Percentiles rank a stretch among this genome's conserved stretches.
phyloP scores from a whole-genome alignment of 92 coral and sea anemone species.

The Plumapathes pennacea region DNA sequence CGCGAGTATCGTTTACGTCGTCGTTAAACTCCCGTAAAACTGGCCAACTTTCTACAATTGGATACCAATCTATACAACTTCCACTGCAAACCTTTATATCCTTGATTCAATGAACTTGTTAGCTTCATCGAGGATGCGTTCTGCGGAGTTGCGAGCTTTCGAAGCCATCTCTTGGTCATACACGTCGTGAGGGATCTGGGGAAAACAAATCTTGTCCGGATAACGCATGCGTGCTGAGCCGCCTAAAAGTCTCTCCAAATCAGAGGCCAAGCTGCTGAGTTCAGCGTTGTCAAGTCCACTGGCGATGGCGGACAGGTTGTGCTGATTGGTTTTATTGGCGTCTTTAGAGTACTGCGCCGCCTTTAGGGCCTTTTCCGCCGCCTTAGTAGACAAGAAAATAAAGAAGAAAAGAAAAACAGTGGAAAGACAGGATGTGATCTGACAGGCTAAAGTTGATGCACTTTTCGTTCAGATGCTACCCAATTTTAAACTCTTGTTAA shows the following conservation, averaged over 20 bases:
- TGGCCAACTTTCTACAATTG: too few species aligned
- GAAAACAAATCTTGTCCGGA: constrained; percentile 48
- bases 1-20: too few species aligned
- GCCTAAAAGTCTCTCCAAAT: constrained; percentile 35
- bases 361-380: constrained; percentile 60
- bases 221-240: constrained; percentile 58
- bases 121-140: constrained; percentile 14
- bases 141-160: constrained; percentile 25
- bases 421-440: too few species aligned
- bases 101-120: too few species aligned
- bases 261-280: constrained; percentile 13
- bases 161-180: constrained; percentile 31
- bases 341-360: constrained; percentile 53
- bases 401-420: too few species aligned
- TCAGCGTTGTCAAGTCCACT: constrained; percentile 13
- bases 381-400: constrained; percentile 7
- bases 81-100: too few species aligned
- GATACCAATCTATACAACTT: too few species aligned
- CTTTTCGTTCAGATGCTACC: too few species aligned
- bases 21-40: too few species aligned
- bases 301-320: constrained; percentile 36
- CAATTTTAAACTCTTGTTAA: too few species aligned
- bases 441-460: too few species aligned
- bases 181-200: constrained; percentile 46
- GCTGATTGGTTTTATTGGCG: constrained; percentile 38